Conservation (phyloP, 2,888 invertebrate species). For the Bombylius major region DNA sequence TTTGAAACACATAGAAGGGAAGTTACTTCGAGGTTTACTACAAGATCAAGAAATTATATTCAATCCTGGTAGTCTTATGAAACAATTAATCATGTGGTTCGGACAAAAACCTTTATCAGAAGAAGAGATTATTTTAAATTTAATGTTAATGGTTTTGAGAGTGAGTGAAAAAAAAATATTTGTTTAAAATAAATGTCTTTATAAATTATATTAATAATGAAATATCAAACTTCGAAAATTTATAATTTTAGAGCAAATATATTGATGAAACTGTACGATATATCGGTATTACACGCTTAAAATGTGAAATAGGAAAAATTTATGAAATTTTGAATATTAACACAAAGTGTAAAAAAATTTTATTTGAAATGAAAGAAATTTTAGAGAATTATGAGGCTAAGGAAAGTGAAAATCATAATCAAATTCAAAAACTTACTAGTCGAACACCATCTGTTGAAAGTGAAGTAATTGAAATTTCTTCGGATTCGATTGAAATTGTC, state of each 20-base stretch:
- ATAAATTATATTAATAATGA: neutral
- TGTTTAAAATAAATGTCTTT: neutral
- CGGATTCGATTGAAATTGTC: neutral
- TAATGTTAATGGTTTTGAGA: slow-evolving; percentile 25
- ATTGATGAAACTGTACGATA: slow-evolving; percentile 18
- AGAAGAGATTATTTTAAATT: slow-evolving; percentile 23
- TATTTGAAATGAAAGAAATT: slow-evolving; percentile 19
- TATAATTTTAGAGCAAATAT: slow-evolving; percentile 19
- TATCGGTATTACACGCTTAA: slow-evolving; percentile 21
- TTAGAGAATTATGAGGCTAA: slow-evolving; percentile 9
- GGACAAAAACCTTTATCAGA: slow-evolving; percentile 22
- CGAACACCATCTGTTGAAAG: neutral
- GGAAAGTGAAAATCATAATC: neutral
- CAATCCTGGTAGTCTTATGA: slow-evolving; percentile 26
- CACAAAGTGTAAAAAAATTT: slow-evolving; percentile 11
- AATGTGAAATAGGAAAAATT: slow-evolving; percentile 26
- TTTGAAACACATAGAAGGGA: slow-evolving; percentile 27
- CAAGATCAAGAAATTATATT: slow-evolving; percentile 24
- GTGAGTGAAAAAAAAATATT: slow-evolving; percentile 4
- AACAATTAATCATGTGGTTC: slow-evolving; percentile 33
- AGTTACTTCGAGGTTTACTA: slow-evolving; percentile 23
- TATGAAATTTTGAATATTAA: slow-evolving; percentile 18
- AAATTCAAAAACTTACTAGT: neutral
- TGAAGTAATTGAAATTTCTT: neutral
- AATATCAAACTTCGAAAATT: neutral